Base-by-base conservation (phyloP, 64 coral and sea anemone genomes). In the Actinia equina region DNA sequence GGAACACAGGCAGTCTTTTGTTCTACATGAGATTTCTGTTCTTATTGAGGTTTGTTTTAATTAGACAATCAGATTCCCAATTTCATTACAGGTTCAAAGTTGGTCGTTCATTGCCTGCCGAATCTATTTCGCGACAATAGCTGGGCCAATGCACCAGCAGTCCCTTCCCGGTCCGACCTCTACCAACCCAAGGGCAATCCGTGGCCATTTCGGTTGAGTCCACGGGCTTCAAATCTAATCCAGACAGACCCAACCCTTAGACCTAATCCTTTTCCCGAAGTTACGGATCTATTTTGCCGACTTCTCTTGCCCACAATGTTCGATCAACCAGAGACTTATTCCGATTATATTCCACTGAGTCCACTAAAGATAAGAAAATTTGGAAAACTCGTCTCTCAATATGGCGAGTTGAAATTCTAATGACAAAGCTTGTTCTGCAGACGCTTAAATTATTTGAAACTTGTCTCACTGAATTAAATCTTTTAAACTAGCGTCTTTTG, bases 211-310 rank as follows among this genome's bases (percentile, higher is more conserved):
- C 69, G 7, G 67, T 0, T 15, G 80, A 10, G 17, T 22, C 19
- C 80, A 3, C 80, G 5, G 44, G 80, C 80, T 27, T 57, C 80
- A 3, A 26, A 44, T 52, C 80, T 5, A 44, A 52, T 44, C 80
- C 80, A 71, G 69, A 56, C 70, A 17, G 67, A 27, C 86, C 86
- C 70, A 42, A 78, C 71, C 86, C 76, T 79, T 88, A 78, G 86
- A 88, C 71, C 86, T 71, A 88, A 88, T 88, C 86, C 86, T 88
- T 88, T 30, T 88, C 86, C 69, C 70, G 71, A 88, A 59, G 69
- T 88, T 88, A 88, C 86, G 70, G 86, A 88, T 88, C 86, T 17
- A 79, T 79, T 41, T 88, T 88, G 86, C 69, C 86, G 86, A 88
- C 79, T 89, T 89, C 88, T 60, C 88, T 82, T 82, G 59, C 88